Conservation (phyloP, 2,888 invertebrate species). For the Drosophila incognita region DNA sequence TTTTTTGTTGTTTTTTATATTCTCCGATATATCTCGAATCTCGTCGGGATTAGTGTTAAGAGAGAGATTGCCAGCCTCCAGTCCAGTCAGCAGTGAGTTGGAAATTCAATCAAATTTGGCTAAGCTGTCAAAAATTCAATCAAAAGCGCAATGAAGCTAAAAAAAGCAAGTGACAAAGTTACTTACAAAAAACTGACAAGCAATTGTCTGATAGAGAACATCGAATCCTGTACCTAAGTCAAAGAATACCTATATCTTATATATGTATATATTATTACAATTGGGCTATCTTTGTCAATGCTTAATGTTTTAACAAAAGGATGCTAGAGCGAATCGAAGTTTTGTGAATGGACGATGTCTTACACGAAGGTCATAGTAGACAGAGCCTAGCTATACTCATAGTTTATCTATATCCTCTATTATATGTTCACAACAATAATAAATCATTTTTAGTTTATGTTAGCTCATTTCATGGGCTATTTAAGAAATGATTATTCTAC, state of each 20-base stretch:
- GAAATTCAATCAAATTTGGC: not conserved
- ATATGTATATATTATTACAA: not conserved
- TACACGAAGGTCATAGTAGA: not conserved
- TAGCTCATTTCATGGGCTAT: not conserved
- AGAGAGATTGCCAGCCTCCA: not conserved
- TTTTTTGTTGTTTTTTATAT: not conserved
- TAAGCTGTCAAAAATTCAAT: not conserved
- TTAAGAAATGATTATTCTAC: not conserved
- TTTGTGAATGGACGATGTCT: not conserved
- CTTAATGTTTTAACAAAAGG: not conserved
- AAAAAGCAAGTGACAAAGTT: not conserved
- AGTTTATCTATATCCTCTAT: not conserved
- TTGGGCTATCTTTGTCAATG: not conserved
- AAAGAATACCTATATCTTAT: not conserved
- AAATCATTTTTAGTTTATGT: not conserved
- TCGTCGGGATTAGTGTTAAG: not conserved
- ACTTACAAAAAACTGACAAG: not conserved
- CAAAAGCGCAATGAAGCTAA: not conserved
- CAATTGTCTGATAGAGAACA: not conserved
- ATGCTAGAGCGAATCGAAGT: not conserved
- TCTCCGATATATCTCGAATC: not conserved
- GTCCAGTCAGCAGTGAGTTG: not conserved
- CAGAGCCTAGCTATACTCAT: not conserved
- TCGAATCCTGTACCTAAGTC: not conserved
- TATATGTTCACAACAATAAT: not conserved